Percentiles rank a stretch among this genome's conserved stretches.
phyloP scores from a whole-genome alignment of 2,797 vertebrate species.

The Parauchenoglanis ngamensis region DNA sequence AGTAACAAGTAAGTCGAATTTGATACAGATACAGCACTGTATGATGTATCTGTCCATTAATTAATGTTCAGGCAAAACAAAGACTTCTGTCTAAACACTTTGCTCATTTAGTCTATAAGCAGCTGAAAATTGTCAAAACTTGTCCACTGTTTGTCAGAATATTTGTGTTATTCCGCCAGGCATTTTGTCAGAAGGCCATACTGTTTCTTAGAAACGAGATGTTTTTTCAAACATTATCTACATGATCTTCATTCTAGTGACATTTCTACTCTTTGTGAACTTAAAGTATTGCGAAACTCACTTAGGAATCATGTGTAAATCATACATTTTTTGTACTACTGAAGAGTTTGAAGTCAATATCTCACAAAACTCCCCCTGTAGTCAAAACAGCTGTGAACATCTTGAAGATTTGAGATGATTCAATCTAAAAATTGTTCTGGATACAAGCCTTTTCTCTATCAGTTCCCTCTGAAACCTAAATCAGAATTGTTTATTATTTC shows the following conservation, averaged over 20 bases:
- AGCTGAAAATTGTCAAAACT: conserved; percentile 53
- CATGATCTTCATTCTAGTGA: conserved; percentile 36
- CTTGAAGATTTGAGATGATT: not conserved
- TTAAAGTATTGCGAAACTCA: conserved; percentile 46
- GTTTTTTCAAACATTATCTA: conserved; percentile 52
- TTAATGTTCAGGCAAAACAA: conserved; percentile 37
- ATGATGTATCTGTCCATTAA: conserved; percentile 21
- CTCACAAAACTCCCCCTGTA: not conserved
- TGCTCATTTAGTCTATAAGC: conserved; percentile 40
- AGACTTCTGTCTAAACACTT: conserved; percentile 28
- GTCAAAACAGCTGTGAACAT: conserved; percentile 11
- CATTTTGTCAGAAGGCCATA: conserved; percentile 31
- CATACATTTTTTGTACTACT: not conserved
- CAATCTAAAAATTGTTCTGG: not conserved
- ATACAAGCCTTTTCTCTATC: not conserved
- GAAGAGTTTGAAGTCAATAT: not conserved
- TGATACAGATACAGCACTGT: not conserved
- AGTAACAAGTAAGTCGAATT: not conserved
- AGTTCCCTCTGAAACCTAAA: not conserved
- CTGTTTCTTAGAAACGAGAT: conserved; percentile 58
- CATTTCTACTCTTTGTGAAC: conserved; percentile 50
- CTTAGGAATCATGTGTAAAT: conserved; percentile 32
- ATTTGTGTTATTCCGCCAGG: conserved; percentile 48
- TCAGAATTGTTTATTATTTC: not conserved
- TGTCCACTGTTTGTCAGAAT: conserved; percentile 39